Base-by-base conservation (phyloP, 2,888 invertebrate species). In the Eupithecia subumbrata region DNA sequence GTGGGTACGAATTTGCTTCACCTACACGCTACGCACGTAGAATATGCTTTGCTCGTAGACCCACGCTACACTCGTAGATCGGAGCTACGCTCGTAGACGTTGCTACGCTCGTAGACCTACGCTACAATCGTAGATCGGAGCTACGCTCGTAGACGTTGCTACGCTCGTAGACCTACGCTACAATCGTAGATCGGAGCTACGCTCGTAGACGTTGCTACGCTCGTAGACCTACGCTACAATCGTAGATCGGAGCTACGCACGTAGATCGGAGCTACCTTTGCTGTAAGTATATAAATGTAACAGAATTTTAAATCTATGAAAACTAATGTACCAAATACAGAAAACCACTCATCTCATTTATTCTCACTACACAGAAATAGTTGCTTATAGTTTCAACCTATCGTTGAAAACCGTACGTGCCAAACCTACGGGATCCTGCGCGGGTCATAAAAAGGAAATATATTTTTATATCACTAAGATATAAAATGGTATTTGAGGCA, bases 401-500 rank as follows among this genome's bases (percentile, higher is more conserved):
- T 68, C 40, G 68, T 68, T 68, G 43, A 43, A 43, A 40, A 67
- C 18, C 5, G 25, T 25, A 68, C 68, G 68, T 68, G 68, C 68
- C 22, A 22, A 43, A 68, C 22, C 14, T 68, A 43, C 43, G 3
- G 25, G 14, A 43, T 43, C 68, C 25, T 14, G 43, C 68, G 43
- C 40, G 40, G 68, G 40, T 25, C 68, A 68, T 68, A 68, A 68
- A 68, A 68, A 68, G 40, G n/a, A 68, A 25, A 68, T 68, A 43
- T 43, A 43, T 68, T 68, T 67, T 67, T 43, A n/a, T 43, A 40
- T 22, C 37, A 40, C 67, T 64, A 64, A 30, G 43, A 68, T 43
- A 68, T 68, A 43, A 68, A 68, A 68, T 43, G 68, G 68, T 43
- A 68, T 68, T 68, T 68, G 43, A 68, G 43, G 68, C 68, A 68